Evolutionary conservation across 2,888 invertebrate genomes (phyloP).

Genomic region (Theretra japonica): DNA sequence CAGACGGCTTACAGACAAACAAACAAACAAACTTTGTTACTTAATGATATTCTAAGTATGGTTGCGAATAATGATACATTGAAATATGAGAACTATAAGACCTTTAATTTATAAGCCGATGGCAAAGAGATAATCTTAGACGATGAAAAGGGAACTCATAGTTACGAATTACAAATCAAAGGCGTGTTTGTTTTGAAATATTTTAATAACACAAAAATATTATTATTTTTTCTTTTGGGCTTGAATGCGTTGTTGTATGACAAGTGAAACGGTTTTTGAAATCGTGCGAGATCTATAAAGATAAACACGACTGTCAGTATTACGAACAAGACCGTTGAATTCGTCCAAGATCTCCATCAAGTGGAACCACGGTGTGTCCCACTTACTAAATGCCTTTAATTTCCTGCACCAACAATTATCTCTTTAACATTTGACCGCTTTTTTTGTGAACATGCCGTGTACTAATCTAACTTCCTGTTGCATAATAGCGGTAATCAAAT

Average conservation of each 20-base stretch:
- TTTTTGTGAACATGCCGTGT: slow-evolving; percentile 70
- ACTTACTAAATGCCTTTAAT: slow-evolving; percentile 81
- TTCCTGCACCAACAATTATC: slow-evolving; percentile 83
- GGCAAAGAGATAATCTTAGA: not conserved
- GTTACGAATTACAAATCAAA: not conserved
- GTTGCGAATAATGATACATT: slow-evolving; percentile 1
- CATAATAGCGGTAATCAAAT: slow-evolving; percentile 26
- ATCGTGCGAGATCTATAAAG: slow-evolving; percentile 51
- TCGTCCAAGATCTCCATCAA: slow-evolving; percentile 51
- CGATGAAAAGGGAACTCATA: not conserved
- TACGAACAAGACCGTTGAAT: slow-evolving; percentile 43
- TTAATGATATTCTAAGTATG: slow-evolving; percentile 36
- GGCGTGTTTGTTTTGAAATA: not conserved
- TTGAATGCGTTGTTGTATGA: slow-evolving; percentile 16
- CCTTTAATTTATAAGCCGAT: not conserved
- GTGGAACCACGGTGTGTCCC: slow-evolving; percentile 58
- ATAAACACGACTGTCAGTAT: slow-evolving; percentile 39
- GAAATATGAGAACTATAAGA: slow-evolving; percentile 1
- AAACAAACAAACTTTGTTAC: slow-evolving; percentile 64
- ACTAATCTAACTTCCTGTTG: slow-evolving; percentile 68
- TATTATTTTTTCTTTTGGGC: not conserved
- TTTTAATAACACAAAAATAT: not conserved
- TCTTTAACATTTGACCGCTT: slow-evolving; percentile 83
- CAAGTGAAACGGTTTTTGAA: slow-evolving; percentile 37
- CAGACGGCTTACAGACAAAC: slow-evolving; percentile 72